Percentiles rank a stretch among this genome's conserved stretches.
These are phyloP conservation scores for Stenotaenia linearis DNA, from an alignment of 2,888 invertebrate species.

Conservation along the genomic window DNA sequence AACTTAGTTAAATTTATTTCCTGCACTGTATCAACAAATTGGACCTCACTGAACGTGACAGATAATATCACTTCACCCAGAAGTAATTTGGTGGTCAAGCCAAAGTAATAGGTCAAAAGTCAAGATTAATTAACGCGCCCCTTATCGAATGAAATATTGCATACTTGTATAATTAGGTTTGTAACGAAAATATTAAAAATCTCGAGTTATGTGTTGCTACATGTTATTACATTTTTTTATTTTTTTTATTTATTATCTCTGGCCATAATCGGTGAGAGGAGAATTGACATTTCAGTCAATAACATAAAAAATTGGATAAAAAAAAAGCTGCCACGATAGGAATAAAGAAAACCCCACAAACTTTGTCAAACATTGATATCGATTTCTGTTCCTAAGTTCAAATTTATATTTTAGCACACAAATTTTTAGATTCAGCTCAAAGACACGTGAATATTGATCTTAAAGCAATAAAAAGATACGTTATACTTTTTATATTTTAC, in stretches of 20 bases:
- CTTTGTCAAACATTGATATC: constrained; percentile 11
- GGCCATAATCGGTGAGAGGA: not conserved
- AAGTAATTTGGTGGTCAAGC: constrained; percentile 7
- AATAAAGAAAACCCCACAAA: constrained; percentile 1
- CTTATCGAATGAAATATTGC: not conserved
- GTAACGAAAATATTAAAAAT: no score
- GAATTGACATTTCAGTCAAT: constrained; percentile 6
- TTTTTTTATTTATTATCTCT: not conserved
- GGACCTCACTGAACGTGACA: not conserved
- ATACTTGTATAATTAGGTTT: not conserved
- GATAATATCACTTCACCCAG: not conserved
- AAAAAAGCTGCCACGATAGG: not conserved
- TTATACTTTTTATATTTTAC: no score
- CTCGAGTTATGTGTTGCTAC: no score
- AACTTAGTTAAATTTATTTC: not conserved
- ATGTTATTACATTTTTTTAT: not conserved
- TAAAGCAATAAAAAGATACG: not conserved
- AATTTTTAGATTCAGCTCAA: not conserved
- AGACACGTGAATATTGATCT: not conserved
- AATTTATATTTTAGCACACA: not conserved
- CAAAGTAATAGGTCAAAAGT: not conserved
- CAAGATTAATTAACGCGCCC: not conserved
- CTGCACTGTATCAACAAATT: not conserved
- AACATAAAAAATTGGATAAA: not conserved
- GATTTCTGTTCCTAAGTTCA: not conserved